A percentile compares a stretch with the other conserved stretches of the same genome.
phyloP scores from a whole-genome alignment of 2,797 vertebrate species.

The Sebastes hubbsi region DNA sequence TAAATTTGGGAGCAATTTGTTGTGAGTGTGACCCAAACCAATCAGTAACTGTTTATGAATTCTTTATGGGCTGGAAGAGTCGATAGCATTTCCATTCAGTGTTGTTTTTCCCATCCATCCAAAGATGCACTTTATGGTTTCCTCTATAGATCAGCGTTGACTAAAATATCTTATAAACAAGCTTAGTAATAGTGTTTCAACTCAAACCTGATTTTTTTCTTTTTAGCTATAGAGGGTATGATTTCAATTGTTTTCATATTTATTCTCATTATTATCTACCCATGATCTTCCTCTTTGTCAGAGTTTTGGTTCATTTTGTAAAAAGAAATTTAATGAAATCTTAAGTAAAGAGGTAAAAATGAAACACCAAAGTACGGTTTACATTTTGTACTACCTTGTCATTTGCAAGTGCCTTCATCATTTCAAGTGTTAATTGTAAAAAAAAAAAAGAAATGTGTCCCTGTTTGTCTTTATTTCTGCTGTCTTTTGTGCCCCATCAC shows the following conservation, averaged over 20 bases:
- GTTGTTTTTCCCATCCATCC: conserved; percentile 48
- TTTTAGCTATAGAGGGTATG: conserved; percentile 1
- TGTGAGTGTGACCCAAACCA: conserved; percentile 33
- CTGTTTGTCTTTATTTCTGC: conserved; percentile 23
- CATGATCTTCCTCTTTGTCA: conserved; percentile 13
- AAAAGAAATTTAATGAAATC: conserved; percentile 18
- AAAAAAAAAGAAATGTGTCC: neutral
- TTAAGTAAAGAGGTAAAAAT: conserved; percentile 31
- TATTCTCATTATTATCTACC: conserved; percentile 30
- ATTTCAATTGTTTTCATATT: conserved; percentile 56
- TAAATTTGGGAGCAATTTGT: conserved; percentile 58
- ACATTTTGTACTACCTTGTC: conserved; percentile 43
- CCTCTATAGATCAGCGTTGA: conserved; percentile 27
- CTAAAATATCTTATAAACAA: neutral
- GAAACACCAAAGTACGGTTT: conserved; percentile 66
- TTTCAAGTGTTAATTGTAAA: conserved; percentile 47
- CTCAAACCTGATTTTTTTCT: neutral
- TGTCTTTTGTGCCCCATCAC: conserved; percentile 5
- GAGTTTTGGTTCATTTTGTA: conserved; percentile 22
- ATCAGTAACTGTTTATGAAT: conserved; percentile 35
- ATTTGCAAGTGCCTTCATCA: conserved; percentile 70
- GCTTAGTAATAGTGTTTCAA: neutral
- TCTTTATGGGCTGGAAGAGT: conserved; percentile 34
- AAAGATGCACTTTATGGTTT: conserved; percentile 78
- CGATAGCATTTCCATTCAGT: conserved; percentile 55